Evolutionary conservation across 1,140 invertebrate genomes (phyloP).

Genomic region (Ceratina calcarata): DNA sequence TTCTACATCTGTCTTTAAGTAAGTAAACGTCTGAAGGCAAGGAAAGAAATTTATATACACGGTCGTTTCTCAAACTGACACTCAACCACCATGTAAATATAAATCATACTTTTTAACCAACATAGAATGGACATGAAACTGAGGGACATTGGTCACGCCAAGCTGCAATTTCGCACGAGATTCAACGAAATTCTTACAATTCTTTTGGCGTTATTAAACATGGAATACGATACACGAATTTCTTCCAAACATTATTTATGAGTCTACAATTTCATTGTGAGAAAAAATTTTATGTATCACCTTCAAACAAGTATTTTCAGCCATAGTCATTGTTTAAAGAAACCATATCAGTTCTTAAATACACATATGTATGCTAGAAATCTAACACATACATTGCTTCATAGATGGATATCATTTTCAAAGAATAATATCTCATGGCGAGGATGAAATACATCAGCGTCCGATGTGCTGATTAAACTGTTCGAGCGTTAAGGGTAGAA

Average conservation of each 20-base stretch:
- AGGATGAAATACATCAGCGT: no score
- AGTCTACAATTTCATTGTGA: neutral
- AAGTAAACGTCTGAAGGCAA: neutral
- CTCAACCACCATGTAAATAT: neutral
- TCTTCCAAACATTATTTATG: neutral
- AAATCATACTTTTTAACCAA: conserved; percentile 25
- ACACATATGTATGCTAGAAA: no score
- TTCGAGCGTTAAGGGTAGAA: no score
- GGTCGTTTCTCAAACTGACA: conserved; percentile 1
- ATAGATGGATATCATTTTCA: no score
- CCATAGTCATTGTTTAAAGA: no score
- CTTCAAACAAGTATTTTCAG: no score
- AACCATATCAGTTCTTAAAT: no score
- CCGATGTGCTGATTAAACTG: no score
- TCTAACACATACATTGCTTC: no score
- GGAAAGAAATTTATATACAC: neutral
- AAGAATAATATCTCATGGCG: no score
- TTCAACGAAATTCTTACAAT: conserved; percentile 17
- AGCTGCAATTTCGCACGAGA: conserved; percentile 33
- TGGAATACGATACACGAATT: neutral
- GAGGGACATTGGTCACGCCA: conserved; percentile 26
- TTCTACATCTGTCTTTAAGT: neutral
- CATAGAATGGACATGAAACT: neutral
- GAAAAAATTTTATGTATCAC: no score
- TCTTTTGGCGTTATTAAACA: conserved; percentile 16